Evolutionary conservation across 2,797 vertebrate species (phyloP), one percentile per base, ranked within the genome.

Genomic region (Epinephelus awoara): DNA sequence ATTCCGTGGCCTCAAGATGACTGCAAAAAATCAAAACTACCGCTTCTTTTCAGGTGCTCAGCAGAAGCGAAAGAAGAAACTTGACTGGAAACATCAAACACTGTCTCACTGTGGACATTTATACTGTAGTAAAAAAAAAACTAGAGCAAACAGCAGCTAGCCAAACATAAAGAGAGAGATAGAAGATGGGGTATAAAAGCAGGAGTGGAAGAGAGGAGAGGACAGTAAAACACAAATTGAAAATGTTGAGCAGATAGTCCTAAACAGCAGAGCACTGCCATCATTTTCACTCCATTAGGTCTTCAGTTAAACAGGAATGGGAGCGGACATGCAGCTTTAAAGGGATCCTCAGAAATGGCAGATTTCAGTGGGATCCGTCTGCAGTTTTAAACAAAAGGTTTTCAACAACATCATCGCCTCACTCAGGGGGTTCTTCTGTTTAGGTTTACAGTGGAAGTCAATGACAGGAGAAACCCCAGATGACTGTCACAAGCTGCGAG

Each of bases 221-320:
- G 44, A 34, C 0, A 17, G 63, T 77, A 44, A 73, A 85, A 72
- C 58, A 66, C 80, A 86, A 86, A 89, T 85, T 89, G 86, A 79
- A 91, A 85, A 61, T 51, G 70, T 77, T 19, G 68, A 54, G 80
- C 40, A 57, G 81, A 80, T 47, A 23, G 68, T 71, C 19, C 54
- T 55, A 14, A 75, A 82, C 61, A 54, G 77, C 79, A 46, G 68
- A 44, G 66, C 70, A 15, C 55, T 3, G 73, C 73, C 72, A 79
- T 91, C 61, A 40, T 92, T 77, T 71, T 84, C 88, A 80, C 79
- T 80, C 86, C 90, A 91, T 92, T 88, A 86, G 72, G 1, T 83
- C 56, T 25, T 56, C 79, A 64, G 86, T 87, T 83, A 69, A 87
- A 80, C 74, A 34, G 21, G 61, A 76, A 44, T 2, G 64, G 58